These are phyloP conservation scores for Camponotus floridanus DNA, from an alignment of 1,140 invertebrate species.

Conservation along the genomic window DNA sequence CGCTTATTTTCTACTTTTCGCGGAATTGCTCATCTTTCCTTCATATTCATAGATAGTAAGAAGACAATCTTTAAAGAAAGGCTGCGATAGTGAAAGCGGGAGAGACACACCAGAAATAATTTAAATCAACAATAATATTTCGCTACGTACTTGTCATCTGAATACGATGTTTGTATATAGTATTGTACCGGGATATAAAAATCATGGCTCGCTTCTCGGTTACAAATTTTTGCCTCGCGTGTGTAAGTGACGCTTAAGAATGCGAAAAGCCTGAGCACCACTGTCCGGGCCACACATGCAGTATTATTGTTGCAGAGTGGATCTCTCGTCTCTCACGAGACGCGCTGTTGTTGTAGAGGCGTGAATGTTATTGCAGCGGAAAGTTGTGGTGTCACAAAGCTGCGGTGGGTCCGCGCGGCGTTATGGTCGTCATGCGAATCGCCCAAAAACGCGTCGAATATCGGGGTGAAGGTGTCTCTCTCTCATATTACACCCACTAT, in stretches of 20 bases:
- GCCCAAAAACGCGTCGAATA: slow-evolving; percentile 61
- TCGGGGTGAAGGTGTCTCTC: slow-evolving; percentile 41
- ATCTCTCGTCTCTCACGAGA: slow-evolving; percentile 75
- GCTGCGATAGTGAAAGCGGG: not conserved
- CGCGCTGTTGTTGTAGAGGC: slow-evolving; percentile 77
- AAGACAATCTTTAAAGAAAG: not conserved
- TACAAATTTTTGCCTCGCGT: slow-evolving; percentile 24
- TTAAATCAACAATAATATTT: slow-evolving; percentile 51
- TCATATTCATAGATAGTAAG: not conserved
- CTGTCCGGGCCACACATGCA: slow-evolving; percentile 80
- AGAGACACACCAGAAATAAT: slow-evolving; percentile 5
- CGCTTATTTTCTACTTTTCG: slow-evolving; percentile 38
- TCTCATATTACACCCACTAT: not conserved
- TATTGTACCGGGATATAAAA: slow-evolving; percentile 11
- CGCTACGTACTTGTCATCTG: not conserved
- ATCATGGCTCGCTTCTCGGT: slow-evolving; percentile 35
- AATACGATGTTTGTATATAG: not conserved
- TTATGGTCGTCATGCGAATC: slow-evolving; percentile 54
- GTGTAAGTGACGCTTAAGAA: slow-evolving; percentile 34
- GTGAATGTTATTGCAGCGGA: slow-evolving; percentile 80
- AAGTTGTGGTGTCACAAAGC: slow-evolving; percentile 80
- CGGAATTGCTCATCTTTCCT: slow-evolving; percentile 37
- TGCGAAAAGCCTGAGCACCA: slow-evolving; percentile 73
- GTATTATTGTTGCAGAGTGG: slow-evolving; percentile 83
- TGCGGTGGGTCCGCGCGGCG: slow-evolving; percentile 75